Evolutionary conservation across 2,113 vertebrate species (phyloP), one percentile per base, ranked within the genome.

Genomic region (Hippocampus mohnikei): DNA sequence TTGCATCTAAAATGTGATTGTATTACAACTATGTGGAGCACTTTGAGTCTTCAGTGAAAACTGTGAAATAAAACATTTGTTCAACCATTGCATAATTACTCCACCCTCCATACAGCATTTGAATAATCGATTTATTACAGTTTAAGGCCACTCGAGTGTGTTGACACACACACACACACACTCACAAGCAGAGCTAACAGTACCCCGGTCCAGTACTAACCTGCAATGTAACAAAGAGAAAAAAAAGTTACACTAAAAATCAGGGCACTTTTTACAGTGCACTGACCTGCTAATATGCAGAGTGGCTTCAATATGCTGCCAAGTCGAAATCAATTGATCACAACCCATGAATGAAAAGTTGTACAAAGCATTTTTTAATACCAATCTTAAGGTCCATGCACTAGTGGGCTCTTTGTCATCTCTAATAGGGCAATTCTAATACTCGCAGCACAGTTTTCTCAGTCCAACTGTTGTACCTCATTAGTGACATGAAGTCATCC

Each of bases 121-220:
- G 60, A 73, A 72, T 84, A 69, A 84, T 83, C 72, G 40, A 40
- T 90, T 91, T 91, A 92, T 91, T 92, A 86, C 88, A 84, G 75
- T 87, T 82, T 92, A 92, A 93, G 92, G 91, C 91, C 87, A 88
- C 91, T 89, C 72, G 81, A 90, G 79, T 91, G 87, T 89, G 85
- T 88, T 56, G 21, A 69, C 56, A 15, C 56, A 5, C 59, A 8
- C 37, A 23, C 61, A 21, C 37, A 29, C n/a, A 27, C 25, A 29
- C 53, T 21, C 27, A 18, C 5, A 3, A 42, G 37, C 12, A 41
- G 21, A 44, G 41, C 41, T n/a, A 65, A 46, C 63, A 25, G 40
- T n/a, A n/a, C 6, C 63, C 27, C 78, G 23, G 56, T 66, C 60
- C 66, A 27, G 33, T 60, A 25, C 67, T 70, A 71, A 55, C 55